Evolutionary conservation across 2,797 vertebrate genomes (phyloP).

Genomic region (Periparus ater): DNA sequence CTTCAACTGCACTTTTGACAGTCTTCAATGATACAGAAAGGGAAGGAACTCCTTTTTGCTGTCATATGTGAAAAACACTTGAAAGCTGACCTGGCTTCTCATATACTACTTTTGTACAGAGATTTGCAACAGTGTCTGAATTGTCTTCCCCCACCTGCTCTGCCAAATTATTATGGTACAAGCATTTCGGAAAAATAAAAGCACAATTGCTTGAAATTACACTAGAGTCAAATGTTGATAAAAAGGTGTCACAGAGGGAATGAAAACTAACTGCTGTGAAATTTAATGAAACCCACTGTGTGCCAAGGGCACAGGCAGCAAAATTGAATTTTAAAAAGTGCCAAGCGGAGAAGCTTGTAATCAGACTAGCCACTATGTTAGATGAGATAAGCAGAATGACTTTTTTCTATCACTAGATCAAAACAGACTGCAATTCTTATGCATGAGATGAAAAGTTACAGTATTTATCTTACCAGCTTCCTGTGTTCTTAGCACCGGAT

Average conservation of each 20-base stretch:
- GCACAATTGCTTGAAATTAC: conserved; percentile 67
- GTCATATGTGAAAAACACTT: neutral
- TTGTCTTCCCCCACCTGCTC: neutral
- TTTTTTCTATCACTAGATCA: conserved; percentile 61
- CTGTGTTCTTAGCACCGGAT: conserved; percentile 56
- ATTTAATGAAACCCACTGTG: conserved; percentile 76
- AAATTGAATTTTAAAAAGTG: conserved; percentile 74
- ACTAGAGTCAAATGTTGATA: conserved; percentile 69
- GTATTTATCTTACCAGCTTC: conserved; percentile 48
- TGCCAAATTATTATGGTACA: conserved; percentile 47
- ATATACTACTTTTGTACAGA: neutral
- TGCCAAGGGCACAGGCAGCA: conserved; percentile 70
- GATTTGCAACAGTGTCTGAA: conserved; percentile 3
- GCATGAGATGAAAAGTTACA: conserved; percentile 67
- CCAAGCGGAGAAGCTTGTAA: conserved; percentile 66
- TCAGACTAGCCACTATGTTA: conserved; percentile 68
- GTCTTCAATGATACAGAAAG: neutral
- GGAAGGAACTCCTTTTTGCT: neutral
- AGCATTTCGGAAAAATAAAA: neutral
- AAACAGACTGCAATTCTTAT: conserved; percentile 68
- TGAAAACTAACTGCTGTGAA: conserved; percentile 73
- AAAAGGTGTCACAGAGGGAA: conserved; percentile 67
- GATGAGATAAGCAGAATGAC: conserved; percentile 69
- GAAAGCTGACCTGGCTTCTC: neutral
- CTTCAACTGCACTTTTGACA: neutral